A percentile compares a stretch with the other conserved stretches of the same genome.
Evolutionary conservation across 2,113 vertebrate species (phyloP).

Genomic region (Dinomys branickii): DNA sequence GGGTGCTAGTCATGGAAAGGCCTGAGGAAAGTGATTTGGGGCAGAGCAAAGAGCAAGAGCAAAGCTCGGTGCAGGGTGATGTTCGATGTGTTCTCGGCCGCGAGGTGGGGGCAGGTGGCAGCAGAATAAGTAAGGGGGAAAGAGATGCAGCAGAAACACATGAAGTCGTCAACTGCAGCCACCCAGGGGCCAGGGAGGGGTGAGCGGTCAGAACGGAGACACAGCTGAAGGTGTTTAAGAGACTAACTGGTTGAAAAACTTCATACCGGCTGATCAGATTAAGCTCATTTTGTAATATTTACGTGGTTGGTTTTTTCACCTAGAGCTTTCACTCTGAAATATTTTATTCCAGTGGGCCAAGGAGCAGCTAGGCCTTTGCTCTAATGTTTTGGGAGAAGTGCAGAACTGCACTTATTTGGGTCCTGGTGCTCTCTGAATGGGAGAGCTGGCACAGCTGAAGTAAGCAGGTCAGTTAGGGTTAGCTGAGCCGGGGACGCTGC

Average conservation of each 20-base stretch:
- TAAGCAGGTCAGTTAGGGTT: neutral
- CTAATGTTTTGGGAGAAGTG: neutral
- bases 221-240: neutral
- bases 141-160: neutral
- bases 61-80: neutral
- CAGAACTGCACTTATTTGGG: neutral
- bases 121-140: neutral
- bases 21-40: neutral
- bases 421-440: neutral
- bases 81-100: neutral
- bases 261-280: neutral
- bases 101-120: neutral
- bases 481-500: neutral
- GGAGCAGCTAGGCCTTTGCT: neutral
- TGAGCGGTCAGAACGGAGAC: neutral
- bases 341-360: neutral
- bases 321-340: neutral
- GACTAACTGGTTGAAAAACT: neutral
- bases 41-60: neutral
- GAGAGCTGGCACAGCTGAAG: neutral
- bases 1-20: neutral
- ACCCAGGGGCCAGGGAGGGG: too few species aligned
- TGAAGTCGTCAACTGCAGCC: too few species aligned
- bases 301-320: neutral
- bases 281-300: neutral